Conservation (phyloP, 2,888 invertebrate species). For the Tuberolachnus salignus region DNA sequence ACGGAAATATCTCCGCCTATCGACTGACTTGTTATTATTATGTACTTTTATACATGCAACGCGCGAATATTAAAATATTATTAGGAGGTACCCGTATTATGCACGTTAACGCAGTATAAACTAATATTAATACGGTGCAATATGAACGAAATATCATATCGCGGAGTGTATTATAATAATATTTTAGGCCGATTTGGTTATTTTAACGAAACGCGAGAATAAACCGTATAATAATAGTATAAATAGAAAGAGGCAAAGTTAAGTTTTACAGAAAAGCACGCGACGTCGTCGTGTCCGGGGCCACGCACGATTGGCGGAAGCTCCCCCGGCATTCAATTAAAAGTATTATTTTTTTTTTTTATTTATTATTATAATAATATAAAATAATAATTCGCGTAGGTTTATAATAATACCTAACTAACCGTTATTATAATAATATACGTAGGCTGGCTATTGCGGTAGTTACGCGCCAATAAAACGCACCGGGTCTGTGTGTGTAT, state of each 20-base stretch:
- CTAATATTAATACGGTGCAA: conserved; percentile 29
- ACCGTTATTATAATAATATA: neutral
- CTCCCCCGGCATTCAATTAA: conserved; percentile 49
- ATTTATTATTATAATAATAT: conserved; percentile 46
- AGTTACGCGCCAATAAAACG: conserved; percentile 27
- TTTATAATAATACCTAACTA: neutral
- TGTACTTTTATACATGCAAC: too few species aligned
- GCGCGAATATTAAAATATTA: too few species aligned
- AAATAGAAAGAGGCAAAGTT: neutral
- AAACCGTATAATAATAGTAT: neutral
- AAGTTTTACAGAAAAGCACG: conserved; percentile 14
- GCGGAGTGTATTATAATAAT: neutral
- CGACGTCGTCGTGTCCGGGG: conserved; percentile 26
- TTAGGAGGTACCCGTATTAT: too few species aligned
- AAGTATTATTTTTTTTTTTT: too few species aligned
- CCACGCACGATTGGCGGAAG: conserved; percentile 29
- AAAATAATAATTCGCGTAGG: conserved; percentile 20
- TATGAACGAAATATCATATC: neutral
- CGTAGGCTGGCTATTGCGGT: neutral
- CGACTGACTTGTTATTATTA: neutral
- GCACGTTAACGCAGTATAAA: too few species aligned
- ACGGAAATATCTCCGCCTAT: neutral
- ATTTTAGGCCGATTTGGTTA: conserved; percentile 16
- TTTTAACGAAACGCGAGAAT: conserved; percentile 2
- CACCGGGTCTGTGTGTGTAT: too few species aligned